These are phyloP conservation scores for Eupithecia centaureata DNA, from an alignment of 2,888 invertebrate species.

Conservation along the genomic window DNA sequence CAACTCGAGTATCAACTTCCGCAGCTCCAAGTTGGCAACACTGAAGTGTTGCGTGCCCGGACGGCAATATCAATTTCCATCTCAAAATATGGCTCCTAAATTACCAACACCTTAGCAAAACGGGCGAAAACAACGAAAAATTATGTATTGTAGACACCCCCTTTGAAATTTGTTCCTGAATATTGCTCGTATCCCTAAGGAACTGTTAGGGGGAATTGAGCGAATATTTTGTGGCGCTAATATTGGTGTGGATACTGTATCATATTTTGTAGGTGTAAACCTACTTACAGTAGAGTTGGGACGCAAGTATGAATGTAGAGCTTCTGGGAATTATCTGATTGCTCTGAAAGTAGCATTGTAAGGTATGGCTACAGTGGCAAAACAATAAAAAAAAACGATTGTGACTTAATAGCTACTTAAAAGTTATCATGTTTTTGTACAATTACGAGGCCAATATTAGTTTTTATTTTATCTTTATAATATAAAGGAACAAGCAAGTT, in stretches of 20 bases:
- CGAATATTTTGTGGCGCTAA: slow-evolving; percentile 61
- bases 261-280: slow-evolving; percentile 41
- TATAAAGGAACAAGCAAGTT: too few species aligned
- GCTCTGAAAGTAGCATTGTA: not conserved
- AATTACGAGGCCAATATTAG: too few species aligned
- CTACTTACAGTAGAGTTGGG: not conserved
- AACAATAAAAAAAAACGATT: too few species aligned
- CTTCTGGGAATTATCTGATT: not conserved
- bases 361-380: too few species aligned
- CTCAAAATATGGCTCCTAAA: slow-evolving; percentile 34
- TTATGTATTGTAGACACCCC: slow-evolving; percentile 45
- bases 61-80: slow-evolving; percentile 36
- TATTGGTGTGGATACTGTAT: slow-evolving; percentile 52
- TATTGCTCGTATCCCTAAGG: slow-evolving; percentile 55
- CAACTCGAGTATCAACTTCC: slow-evolving; percentile 17
- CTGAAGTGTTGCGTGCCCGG: slow-evolving; percentile 24
- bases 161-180: slow-evolving; percentile 53
- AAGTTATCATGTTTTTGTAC: too few species aligned
- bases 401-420: too few species aligned
- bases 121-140: slow-evolving; percentile 45
- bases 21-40: slow-evolving; percentile 16
- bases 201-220: slow-evolving; percentile 55
- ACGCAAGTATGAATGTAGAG: slow-evolving; percentile 3
- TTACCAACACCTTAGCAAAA: slow-evolving; percentile 37
- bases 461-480: too few species aligned